phyloP scores from a whole-genome alignment of 2,888 invertebrate species.

The Plusia festucae region DNA sequence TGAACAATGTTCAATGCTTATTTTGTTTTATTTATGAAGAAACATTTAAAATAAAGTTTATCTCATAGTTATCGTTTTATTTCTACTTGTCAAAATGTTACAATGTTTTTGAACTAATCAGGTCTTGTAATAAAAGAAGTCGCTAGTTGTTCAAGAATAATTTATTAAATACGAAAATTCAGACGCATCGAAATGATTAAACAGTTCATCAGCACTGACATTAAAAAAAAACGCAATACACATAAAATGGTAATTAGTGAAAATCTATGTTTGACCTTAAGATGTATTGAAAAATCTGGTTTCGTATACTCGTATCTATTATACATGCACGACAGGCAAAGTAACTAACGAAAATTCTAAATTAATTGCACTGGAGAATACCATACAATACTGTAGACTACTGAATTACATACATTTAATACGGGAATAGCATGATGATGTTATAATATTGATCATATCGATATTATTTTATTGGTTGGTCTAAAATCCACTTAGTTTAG shows the following conservation, averaged over 20 bases:
- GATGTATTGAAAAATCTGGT: too few species aligned
- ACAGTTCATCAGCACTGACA: background rate
- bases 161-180: constrained; percentile 41
- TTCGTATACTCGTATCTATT: too few species aligned
- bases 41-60: constrained; percentile 71
- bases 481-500: background rate
- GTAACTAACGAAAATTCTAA: constrained; percentile 15
- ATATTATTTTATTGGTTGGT: background rate
- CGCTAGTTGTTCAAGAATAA: constrained; percentile 34
- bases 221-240: background rate
- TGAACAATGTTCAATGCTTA: constrained; percentile 78
- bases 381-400: constrained; percentile 17
- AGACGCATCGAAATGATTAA: constrained; percentile 7
- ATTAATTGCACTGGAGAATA: constrained; percentile 7
- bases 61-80: constrained; percentile 59
- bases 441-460: background rate
- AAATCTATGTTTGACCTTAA: background rate
- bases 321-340: constrained; percentile 17
- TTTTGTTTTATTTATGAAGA: constrained; percentile 82
- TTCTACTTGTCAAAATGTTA: constrained; percentile 17
- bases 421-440: background rate
- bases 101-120: background rate
- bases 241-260: background rate
- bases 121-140: constrained; percentile 26
- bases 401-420: constrained; percentile 1